Evolutionary conservation across 1,140 invertebrate species (phyloP), one percentile per base, ranked within the genome.

Genomic region (Heliconius melpomene): DNA sequence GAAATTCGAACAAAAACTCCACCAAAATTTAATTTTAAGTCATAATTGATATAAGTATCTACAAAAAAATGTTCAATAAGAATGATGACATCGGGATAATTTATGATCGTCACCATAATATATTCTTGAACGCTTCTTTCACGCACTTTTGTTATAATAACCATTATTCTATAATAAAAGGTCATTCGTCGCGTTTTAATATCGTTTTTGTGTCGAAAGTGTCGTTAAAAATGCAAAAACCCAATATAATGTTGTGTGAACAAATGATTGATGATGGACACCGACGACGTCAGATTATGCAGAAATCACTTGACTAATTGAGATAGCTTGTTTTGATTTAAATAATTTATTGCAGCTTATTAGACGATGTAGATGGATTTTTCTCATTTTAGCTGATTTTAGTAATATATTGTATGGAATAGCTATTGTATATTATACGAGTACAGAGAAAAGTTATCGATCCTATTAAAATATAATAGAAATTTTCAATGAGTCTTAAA

Each of bases 221-320:
- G 60, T 79, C 36, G 36, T 79, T 32, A 74, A 79, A 79, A 66
- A 52, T 72, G 76, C 26, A 26, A 72, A 36, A 52, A 72, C 20
- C 54, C 11, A 29, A 71, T 77, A 50, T 52, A 50, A 72, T 50
- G 50, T 46, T 38, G 57, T 77, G 38, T 36, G 50, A 54, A 78
- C 46, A 20, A 13, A 78, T 78, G 77, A 78, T 60, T 73, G 23
- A 78, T 60, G 77, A 57, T 50, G 76, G 40, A 77, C 38, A 78
- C 77, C 77, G 57, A 72, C 72, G 52, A 57, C 72, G 71, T 52
- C n/a, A 73, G 50, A 52, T 29, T 74, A 52, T 52, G 73, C 73
- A 73, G 72, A 46, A 38, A 26, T 73, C 73, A 74, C 73, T 74
- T 74, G 54, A 23, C 74, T 75, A 75, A 75, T 75, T 75, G 52